Evolutionary conservation across 2,888 invertebrate genomes (phyloP).

Genomic region (Lydus trimaculatus): DNA sequence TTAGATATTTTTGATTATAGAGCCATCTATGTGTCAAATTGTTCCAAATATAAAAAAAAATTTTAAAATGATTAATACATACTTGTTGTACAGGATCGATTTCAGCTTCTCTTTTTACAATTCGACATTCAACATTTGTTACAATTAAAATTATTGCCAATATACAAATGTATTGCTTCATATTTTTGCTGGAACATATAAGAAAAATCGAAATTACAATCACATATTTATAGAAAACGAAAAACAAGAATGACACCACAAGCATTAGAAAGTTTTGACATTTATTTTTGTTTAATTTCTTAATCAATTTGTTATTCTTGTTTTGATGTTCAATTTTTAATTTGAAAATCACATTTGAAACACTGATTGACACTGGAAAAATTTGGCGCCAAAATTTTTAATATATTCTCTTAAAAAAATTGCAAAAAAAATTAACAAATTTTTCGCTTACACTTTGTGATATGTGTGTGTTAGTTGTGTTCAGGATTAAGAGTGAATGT

Average conservation of each 20-base stretch:
- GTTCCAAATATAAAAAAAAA: neutral
- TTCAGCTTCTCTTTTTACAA: slow-evolving; percentile 50
- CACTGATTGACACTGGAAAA: slow-evolving; percentile 28
- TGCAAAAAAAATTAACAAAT: slow-evolving; percentile 37
- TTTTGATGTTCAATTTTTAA: neutral
- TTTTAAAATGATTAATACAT: slow-evolving; percentile 18
- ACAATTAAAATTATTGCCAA: slow-evolving; percentile 40
- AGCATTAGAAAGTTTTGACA: slow-evolving; percentile 10
- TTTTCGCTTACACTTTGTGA: slow-evolving; percentile 54
- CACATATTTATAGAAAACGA: slow-evolving; percentile 12
- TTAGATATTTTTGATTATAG: neutral
- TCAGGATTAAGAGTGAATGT: slow-evolving; percentile 56
- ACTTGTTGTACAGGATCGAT: slow-evolving; percentile 21
- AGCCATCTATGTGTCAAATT: neutral
- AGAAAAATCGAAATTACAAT: slow-evolving; percentile 23
- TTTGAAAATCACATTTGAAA: slow-evolving; percentile 21
- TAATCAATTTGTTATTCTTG: neutral
- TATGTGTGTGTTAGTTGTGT: slow-evolving; percentile 41
- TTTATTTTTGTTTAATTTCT: neutral
- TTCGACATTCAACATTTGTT: slow-evolving; percentile 46
- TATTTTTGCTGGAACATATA: slow-evolving; percentile 50
- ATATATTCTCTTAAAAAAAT: neutral
- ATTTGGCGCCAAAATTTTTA: slow-evolving; percentile 25
- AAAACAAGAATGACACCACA: slow-evolving; percentile 13
- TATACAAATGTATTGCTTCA: slow-evolving; percentile 51